Evolutionary conservation across 2,797 vertebrate species (phyloP).

Genomic region (Acanthopagrus latus): DNA sequence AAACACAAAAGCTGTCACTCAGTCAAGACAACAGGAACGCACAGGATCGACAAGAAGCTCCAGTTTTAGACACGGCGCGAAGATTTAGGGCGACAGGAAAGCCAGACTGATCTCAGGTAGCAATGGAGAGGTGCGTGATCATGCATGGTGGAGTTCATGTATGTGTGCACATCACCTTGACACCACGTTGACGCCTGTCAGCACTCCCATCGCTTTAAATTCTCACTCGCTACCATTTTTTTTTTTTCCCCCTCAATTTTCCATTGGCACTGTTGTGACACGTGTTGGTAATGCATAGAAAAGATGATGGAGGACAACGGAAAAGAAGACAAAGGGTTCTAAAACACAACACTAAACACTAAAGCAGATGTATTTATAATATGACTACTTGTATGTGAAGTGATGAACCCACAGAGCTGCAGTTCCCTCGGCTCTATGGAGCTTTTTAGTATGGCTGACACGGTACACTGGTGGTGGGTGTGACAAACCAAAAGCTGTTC

Average conservation of each 20-base stretch:
- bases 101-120: constrained; percentile 51
- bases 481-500: too few species aligned
- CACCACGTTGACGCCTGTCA: constrained; percentile 29
- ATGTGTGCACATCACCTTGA: constrained; percentile 14
- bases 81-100: constrained; percentile 41
- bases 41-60: constrained; percentile 45
- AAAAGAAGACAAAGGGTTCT: neutral
- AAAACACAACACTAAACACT: too few species aligned
- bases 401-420: neutral
- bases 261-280: neutral
- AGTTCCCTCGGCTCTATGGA: neutral
- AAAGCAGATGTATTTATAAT: neutral
- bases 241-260: neutral
- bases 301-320: neutral
- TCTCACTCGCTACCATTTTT: neutral
- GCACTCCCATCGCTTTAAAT: constrained; percentile 28
- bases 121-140: constrained; percentile 35
- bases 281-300: neutral
- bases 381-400: neutral
- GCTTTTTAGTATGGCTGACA: neutral
- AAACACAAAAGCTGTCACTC: constrained; percentile 65
- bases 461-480: too few species aligned
- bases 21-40: constrained; percentile 35
- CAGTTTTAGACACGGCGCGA: constrained; percentile 45
- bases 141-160: constrained; percentile 7